Conservation (phyloP, 30 jellyfish, hydroid and myxozoan genomes). For the Turritopsis dohrnii region DNA sequence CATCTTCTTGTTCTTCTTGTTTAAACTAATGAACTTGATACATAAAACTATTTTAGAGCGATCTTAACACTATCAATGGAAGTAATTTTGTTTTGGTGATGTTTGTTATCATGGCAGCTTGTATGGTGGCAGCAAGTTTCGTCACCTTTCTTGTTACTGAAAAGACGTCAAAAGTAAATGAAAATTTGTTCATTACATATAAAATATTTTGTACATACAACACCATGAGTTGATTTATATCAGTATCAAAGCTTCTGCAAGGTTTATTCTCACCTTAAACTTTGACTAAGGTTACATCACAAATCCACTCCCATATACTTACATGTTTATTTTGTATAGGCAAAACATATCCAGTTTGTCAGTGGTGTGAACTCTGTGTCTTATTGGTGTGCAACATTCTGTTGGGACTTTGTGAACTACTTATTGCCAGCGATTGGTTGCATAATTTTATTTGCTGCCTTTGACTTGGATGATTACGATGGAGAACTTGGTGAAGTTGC, state of each 20-base stretch:
- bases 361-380: constrained; percentile 83
- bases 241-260: not conserved
- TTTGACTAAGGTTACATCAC: not conserved
- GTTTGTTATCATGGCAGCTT: constrained; percentile 71
- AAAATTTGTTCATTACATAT: not conserved
- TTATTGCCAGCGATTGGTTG: constrained; percentile 65
- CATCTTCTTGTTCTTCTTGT: too few relatives aligned
- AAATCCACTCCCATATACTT: not conserved
- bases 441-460: constrained; percentile 79
- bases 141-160: constrained; percentile 73
- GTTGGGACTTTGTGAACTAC: constrained; percentile 84
- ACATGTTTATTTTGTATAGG: constrained; percentile 36
- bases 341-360: constrained; percentile 87
- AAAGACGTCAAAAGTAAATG: constrained; percentile 51
- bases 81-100: constrained; percentile 57
- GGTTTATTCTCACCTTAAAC: not conserved
- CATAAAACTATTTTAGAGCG: constrained; percentile 38
- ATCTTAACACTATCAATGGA: constrained; percentile 48
- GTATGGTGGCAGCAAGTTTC: constrained; percentile 82
- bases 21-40: too few relatives aligned
- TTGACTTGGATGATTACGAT: constrained; percentile 48
- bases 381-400: constrained; percentile 69
- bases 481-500: constrained; percentile 71
- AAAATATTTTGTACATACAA: not conserved
- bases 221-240: not conserved